These are phyloP conservation scores for Onychorhynchus coronatus DNA, from an alignment of 2,113 vertebrate genomes.

Conservation along the genomic window DNA sequence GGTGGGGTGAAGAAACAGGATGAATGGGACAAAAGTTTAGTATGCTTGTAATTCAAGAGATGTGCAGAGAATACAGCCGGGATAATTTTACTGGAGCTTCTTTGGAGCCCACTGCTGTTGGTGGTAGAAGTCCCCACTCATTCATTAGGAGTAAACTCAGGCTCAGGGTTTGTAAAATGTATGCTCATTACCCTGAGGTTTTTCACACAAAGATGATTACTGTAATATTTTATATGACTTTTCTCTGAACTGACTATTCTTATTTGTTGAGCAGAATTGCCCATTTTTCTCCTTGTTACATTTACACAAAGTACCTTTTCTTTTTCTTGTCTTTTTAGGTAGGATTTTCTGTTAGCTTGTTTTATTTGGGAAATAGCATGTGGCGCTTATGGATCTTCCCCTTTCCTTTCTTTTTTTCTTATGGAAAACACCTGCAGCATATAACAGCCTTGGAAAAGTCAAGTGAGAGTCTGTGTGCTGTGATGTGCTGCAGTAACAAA, in stretches of 20 bases:
- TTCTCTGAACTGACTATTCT: not conserved
- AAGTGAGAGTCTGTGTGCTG: not conserved
- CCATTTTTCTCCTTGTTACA: not conserved
- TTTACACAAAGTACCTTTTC: constrained; percentile 7
- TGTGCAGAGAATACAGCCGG: not conserved
- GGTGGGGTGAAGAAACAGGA: not conserved
- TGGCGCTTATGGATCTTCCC: constrained; percentile 1
- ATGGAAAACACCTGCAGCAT: constrained; percentile 19
- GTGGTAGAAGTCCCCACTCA: not conserved
- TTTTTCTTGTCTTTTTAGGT: constrained; percentile 5
- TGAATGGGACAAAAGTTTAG: not conserved
- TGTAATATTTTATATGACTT: constrained; percentile 1
- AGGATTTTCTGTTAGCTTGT: not conserved
- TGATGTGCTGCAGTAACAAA: not conserved
- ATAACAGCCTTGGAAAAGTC: constrained; percentile 25
- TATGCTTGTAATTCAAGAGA: not conserved
- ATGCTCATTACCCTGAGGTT: not conserved
- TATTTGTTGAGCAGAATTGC: not conserved
- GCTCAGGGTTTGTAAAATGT: not conserved
- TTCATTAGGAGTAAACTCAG: not conserved
- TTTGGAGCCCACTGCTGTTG: fast-evolving
- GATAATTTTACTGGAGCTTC: not conserved
- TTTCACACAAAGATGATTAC: not conserved
- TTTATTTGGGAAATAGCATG: constrained; percentile 32
- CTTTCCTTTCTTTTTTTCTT: constrained; percentile 24